Conservation (phyloP, 2,113 vertebrate species). For the Brachypodius melanocephalos region DNA sequence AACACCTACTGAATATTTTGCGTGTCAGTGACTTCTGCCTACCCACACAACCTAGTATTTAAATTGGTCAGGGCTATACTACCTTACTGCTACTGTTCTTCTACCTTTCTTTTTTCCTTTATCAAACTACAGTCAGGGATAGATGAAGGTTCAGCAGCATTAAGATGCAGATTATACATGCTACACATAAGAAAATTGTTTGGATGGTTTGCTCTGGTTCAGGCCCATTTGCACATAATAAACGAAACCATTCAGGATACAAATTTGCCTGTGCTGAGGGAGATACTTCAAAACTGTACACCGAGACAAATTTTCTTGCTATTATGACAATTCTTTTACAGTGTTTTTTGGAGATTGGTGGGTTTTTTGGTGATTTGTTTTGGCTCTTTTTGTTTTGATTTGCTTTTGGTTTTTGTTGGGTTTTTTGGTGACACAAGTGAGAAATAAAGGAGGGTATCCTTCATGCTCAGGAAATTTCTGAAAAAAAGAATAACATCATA, state of each 20-base stretch:
- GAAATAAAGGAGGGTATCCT: not conserved
- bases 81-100: not conserved
- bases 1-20: not conserved
- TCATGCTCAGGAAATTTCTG: not conserved
- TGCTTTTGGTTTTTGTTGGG: not conserved
- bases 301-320: not conserved
- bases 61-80: not conserved
- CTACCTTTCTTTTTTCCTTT: not conserved
- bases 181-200: not conserved
- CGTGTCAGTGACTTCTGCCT: not conserved
- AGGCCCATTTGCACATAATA: not conserved
- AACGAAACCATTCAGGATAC: not conserved
- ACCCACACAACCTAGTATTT: not conserved
- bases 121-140: not conserved
- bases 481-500: not conserved
- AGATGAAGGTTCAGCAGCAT: not conserved
- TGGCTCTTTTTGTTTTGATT: not conserved
- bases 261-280: not conserved
- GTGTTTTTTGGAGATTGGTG: rapidly evolving
- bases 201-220: rapidly evolving
- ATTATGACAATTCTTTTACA: not conserved
- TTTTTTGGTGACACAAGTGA: not conserved
- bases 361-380: not conserved
- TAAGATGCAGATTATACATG: not conserved
- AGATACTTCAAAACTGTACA: not conserved